Evolutionary conservation across 2,113 vertebrate genomes (phyloP).

Genomic region (Rhinolophus ferrumequinum): DNA sequence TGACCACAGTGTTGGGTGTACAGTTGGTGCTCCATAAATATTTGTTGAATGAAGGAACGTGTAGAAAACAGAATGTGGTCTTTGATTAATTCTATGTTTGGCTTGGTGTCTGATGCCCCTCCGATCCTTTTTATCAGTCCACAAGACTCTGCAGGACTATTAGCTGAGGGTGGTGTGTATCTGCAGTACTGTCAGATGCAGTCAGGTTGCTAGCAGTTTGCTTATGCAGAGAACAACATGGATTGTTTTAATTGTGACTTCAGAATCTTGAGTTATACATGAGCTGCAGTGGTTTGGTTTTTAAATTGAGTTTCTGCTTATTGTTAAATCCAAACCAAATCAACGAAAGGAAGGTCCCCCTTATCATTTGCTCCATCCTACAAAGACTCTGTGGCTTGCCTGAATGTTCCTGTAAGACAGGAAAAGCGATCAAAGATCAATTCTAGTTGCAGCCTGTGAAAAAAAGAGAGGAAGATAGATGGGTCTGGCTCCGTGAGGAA

Average conservation of each 20-base stretch:
- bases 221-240: not conserved
- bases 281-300: not conserved
- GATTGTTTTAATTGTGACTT: conserved; percentile 32
- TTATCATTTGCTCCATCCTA: conserved; percentile 35
- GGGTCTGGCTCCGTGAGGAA: conserved; percentile 21
- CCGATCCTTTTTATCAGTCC: not conserved
- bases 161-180: not conserved
- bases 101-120: not conserved
- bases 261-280: not conserved
- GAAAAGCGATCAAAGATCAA: conserved; percentile 49
- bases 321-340: not conserved
- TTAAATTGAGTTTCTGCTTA: conserved; percentile 42
- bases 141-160: not conserved
- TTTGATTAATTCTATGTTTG: not conserved
- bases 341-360: not conserved
- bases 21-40: not conserved
- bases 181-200: not conserved
- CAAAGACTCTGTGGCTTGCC: not conserved
- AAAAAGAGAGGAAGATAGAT: conserved; percentile 25
- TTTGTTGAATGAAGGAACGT: not conserved
- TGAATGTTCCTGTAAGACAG: conserved; percentile 43
- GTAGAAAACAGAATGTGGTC: not conserved
- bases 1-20: not conserved
- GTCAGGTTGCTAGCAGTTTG: not conserved
- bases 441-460: conserved; percentile 42